These are phyloP conservation scores for Homarus gammarus DNA, from an alignment of 2,888 invertebrate species.

Conservation along the genomic window DNA sequence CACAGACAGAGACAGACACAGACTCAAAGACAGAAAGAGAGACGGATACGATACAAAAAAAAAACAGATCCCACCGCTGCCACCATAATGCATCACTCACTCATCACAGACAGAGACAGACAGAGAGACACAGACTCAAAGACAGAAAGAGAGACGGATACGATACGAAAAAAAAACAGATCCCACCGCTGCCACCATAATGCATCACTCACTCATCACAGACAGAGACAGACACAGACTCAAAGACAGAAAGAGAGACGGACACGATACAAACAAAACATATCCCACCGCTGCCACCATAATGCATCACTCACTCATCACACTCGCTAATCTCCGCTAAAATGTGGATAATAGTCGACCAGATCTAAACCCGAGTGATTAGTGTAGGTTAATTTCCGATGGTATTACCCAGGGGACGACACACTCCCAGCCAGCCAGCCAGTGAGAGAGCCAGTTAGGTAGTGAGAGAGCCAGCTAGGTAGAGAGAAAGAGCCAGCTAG, in stretches of 20 bases:
- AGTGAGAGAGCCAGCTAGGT: too few species aligned
- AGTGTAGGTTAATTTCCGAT: not conserved
- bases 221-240: conserved; percentile 27
- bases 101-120: too few species aligned
- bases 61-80: too few species aligned
- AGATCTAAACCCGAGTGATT: conserved; percentile 17
- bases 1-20: conserved; percentile 24
- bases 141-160: conserved; percentile 14
- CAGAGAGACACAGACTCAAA: conserved; percentile 13
- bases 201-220: too few species aligned
- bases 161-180: too few species aligned
- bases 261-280: too few species aligned
- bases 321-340: not conserved
- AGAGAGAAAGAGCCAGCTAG: conserved; percentile 33
- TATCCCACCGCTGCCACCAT: too few species aligned
- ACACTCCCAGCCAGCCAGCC: not conserved
- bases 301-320: not conserved
- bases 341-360: conserved; percentile 12
- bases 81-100: too few species aligned
- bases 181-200: too few species aligned
- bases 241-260: conserved; percentile 17
- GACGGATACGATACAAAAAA: not conserved
- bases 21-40: conserved; percentile 13
- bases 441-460: too few species aligned
- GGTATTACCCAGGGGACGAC: not conserved